A percentile compares a stretch with the other conserved stretches of the same genome.
Conservation (phyloP, 2,797 vertebrate species). For the Hybognathus amarus region DNA sequence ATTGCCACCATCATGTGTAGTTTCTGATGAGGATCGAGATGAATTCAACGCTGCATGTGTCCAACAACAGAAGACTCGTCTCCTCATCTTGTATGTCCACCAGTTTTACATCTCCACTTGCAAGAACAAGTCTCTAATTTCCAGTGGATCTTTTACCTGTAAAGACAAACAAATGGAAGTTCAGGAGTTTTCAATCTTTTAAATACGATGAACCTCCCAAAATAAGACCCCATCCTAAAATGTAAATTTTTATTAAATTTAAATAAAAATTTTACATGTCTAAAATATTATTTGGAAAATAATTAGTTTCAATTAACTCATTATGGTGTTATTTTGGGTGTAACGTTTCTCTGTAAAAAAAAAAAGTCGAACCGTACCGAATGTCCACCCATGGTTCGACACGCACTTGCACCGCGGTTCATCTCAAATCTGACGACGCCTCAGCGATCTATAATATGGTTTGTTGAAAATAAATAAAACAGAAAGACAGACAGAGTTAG, state of each 20-base stretch:
- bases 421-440: too few relatives aligned
- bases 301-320: neutral
- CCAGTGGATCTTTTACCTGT: constrained; percentile 93
- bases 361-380: too few relatives aligned
- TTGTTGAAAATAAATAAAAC: too few relatives aligned
- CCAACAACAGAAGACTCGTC: neutral
- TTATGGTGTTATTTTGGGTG: too few relatives aligned
- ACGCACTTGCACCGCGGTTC: too few relatives aligned
- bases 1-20: neutral
- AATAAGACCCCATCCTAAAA: neutral
- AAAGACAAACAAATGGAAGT: neutral
- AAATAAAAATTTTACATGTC: too few relatives aligned
- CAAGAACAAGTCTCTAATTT: constrained; percentile 72
- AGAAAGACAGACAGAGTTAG: too few relatives aligned
- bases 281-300: neutral
- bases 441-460: too few relatives aligned
- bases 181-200: neutral
- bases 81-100: constrained; percentile 8
- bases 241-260: too few relatives aligned
- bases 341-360: too few relatives aligned
- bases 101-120: constrained; percentile 13
- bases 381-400: too few relatives aligned
- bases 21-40: neutral
- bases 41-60: neutral
- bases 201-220: neutral